These are phyloP conservation scores for Pseudopipra pipra DNA, from an alignment of 2,113 vertebrate species.

Conservation along the genomic window DNA sequence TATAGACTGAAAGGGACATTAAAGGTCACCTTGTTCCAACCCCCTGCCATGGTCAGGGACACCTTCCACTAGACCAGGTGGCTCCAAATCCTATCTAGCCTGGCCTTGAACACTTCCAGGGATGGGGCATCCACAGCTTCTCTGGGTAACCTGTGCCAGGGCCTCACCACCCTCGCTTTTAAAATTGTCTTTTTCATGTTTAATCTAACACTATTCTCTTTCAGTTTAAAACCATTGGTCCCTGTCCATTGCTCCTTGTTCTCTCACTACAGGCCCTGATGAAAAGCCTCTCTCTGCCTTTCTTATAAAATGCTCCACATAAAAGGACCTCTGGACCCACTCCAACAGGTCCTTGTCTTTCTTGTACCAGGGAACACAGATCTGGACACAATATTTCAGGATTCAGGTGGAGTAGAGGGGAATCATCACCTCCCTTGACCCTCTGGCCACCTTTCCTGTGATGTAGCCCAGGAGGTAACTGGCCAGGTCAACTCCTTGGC, in stretches of 20 bases:
- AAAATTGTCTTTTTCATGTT: background rate
- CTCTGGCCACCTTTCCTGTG: background rate
- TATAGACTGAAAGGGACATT: background rate
- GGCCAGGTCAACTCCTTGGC: background rate
- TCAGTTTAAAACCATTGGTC: background rate
- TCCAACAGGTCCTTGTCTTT: background rate
- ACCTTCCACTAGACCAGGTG: background rate
- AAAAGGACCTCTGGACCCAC: background rate
- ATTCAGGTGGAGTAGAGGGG: fast-evolving
- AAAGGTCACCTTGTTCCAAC: background rate
- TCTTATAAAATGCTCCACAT: background rate
- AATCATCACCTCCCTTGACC: fast-evolving
- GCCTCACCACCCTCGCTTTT: fast-evolving
- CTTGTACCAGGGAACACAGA: background rate
- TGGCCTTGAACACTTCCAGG: background rate
- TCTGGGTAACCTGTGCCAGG: background rate
- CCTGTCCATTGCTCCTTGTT: background rate
- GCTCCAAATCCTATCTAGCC: background rate
- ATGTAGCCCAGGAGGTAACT: fast-evolving
- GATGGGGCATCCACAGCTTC: background rate
- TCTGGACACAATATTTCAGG: background rate
- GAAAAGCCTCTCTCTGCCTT: background rate
- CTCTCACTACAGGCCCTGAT: background rate
- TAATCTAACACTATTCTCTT: background rate
- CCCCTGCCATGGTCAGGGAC: fast-evolving